Base-by-base conservation (phyloP, 2,113 vertebrate genomes). In the Terrapene triunguis region DNA sequence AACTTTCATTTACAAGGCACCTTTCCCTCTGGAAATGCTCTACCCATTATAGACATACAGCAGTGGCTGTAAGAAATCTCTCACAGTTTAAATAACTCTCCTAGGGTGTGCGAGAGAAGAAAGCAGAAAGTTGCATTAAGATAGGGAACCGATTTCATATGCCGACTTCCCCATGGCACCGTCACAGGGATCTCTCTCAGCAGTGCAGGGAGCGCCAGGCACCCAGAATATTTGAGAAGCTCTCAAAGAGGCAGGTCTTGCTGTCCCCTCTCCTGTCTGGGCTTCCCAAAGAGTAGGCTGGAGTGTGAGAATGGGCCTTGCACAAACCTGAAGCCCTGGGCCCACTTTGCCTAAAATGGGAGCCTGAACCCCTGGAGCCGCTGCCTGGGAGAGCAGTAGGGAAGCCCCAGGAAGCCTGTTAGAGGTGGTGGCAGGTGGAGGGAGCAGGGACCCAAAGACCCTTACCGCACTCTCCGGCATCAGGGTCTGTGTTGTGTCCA, bases 61-160 rank as follows among this genome's bases (percentile, higher is more conserved):
- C 74, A 78, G 74, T 42, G 6, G 42, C 22, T 27, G 21, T 27
- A 13, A 78, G 24, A 10, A 72, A 38, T 38, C 65, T 21, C 65
- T 72, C 38, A 0, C 38, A 0, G 0, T 38, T 80, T 82, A 27
- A 53, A 57, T 25, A 11, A 78, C 24, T 47, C 0, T 0, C 35
- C 0, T 1, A 50, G 17, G 78, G 2, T 2, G 29, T 57, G 14
- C 50, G 69, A 69, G 80, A 94, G 65, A 78, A 5, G 5, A 89
- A 83, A 25, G 50, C 59, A 94, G 10, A 10, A 3, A 51, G 42
- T n/a, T 5, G 38, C 13, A 47, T 47, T 47, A 19, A 2, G 0
- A 7, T 19, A 44, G 19, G 17, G 47, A 7, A 78, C 8, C 1
- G 19, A 72, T 38, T n/a, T 78, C 3, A 78, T 78, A 16, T 47